phyloP scores from a whole-genome alignment of 2,797 vertebrate species.

The Gymnothorax javanicus region DNA sequence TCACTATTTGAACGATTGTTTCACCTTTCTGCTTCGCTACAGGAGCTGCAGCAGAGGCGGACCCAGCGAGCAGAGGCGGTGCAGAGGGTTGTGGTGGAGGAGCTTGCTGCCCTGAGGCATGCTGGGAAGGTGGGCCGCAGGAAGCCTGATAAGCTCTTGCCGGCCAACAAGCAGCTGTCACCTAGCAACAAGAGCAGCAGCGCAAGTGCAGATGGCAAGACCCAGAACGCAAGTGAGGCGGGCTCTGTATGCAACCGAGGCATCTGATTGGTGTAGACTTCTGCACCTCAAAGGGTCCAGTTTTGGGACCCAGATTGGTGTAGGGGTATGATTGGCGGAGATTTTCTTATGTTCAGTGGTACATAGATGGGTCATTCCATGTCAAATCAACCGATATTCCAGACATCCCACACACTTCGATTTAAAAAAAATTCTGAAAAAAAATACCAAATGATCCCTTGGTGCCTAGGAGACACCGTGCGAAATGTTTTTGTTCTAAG shows the following conservation, averaged over 20 bases:
- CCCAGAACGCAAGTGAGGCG: constrained; percentile 78
- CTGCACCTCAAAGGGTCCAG: too few species aligned
- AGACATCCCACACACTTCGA: too few species aligned
- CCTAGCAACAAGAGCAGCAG: constrained; percentile 52
- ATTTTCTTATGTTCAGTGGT: background rate
- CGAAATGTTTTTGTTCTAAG: too few species aligned
- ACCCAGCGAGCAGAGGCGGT: constrained; percentile 65
- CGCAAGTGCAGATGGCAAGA: constrained; percentile 64
- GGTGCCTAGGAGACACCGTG: too few species aligned
- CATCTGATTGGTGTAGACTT: background rate
- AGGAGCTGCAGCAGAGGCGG: constrained; percentile 90
- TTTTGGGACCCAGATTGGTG: background rate
- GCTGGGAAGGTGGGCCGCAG: constrained; percentile 58
- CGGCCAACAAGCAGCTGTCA: constrained; percentile 45
- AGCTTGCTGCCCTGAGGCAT: constrained; percentile 54
- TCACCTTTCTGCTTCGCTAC: background rate
- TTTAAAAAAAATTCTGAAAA: too few species aligned
- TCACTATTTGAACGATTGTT: too few species aligned
- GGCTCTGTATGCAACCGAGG: background rate
- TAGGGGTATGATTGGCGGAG: background rate
- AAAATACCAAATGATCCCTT: too few species aligned
- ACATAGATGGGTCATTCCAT: too few species aligned
- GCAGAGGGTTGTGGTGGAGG: constrained; percentile 56
- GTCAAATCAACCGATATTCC: too few species aligned
- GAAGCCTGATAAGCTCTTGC: constrained; percentile 63